Base-by-base conservation (phyloP, 64 coral and sea anemone genomes). In the Platygyra sinensis region DNA sequence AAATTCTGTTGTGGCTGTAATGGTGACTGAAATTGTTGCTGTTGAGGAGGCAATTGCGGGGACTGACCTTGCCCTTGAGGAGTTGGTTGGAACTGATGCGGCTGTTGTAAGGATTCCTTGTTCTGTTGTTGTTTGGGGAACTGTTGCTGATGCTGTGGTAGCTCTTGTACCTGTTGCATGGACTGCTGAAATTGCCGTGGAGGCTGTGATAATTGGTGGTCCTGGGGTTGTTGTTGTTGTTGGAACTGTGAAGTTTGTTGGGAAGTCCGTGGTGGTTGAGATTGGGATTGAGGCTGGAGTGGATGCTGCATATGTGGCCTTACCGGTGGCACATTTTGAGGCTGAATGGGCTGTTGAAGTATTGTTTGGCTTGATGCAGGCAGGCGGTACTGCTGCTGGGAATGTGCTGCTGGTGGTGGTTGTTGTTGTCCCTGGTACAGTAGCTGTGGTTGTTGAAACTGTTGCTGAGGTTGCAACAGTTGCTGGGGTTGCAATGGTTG, bases 21-120 rank as follows among this genome's bases (percentile, higher is more conserved):
- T 20, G 72, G 72, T 75, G 22, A 27, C 24, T 55, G 86, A 87
- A 62, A 60, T 57, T 75, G 73, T 72, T 87, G 84, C 22, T 87
- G 39, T 25, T 54, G 17, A 46, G 3, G 54, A 13, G 36, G 20
- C 36, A 55, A 39, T 19, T 49, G 76, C 10, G 16, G 76, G 24
- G 76, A 78, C 10, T 42, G n/a, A n/a, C n/a, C n/a, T n/a, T n/a
- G 11, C 28, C 6, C 29, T 36, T 18, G 36, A 78, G 11, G 36
- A 55, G 51, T 18, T 42, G 76, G 30, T 36, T 78, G 36, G 10
- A 78, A 55, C 76, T 78, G 16, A 20, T 78, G 76, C 32, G 36
- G 76, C 22, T 78, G 76, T 78, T 78, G 33, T n/a, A 22, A 12
- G 1, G 32, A 38, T 49, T 36, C 76, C 13, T 36, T 42, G 19